These are phyloP conservation scores for Synanthedon formicaeformis DNA, from an alignment of 2,888 invertebrate species.

Conservation along the genomic window DNA sequence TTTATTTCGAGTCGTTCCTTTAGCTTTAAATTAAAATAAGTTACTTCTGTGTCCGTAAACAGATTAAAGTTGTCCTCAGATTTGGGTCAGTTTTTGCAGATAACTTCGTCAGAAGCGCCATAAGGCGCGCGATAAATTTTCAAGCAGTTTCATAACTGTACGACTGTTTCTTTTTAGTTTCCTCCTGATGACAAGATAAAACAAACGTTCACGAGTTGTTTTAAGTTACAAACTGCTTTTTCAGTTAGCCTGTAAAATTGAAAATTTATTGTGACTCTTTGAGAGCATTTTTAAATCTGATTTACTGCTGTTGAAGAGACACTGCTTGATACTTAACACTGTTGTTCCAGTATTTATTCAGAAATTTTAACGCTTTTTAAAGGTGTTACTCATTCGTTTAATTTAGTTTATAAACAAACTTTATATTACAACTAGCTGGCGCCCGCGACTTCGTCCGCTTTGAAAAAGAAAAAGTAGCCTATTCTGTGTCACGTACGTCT, in stretches of 20 bases:
- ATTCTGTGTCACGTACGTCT: no score
- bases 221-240: neutral
- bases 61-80: slow-evolving; percentile 13
- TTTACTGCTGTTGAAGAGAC: neutral
- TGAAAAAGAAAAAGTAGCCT: no score
- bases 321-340: no score
- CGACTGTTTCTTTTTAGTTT: slow-evolving; percentile 16
- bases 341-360: no score
- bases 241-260: neutral
- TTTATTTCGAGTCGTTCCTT: slow-evolving; percentile 14
- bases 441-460: no score
- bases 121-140: slow-evolving; percentile 40
- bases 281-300: neutral
- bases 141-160: slow-evolving; percentile 38
- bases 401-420: no score
- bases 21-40: slow-evolving; percentile 14
- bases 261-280: neutral
- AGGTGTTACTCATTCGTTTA: no score
- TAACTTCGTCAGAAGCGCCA: slow-evolving; percentile 14
- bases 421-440: no score
- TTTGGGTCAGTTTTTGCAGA: neutral
- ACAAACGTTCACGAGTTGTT: neutral
- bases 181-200: slow-evolving; percentile 22
- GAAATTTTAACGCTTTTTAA: no score
- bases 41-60: slow-evolving; percentile 8